Base-by-base conservation (phyloP, 2,888 invertebrate genomes). In the Dicyrtoma fusca region DNA sequence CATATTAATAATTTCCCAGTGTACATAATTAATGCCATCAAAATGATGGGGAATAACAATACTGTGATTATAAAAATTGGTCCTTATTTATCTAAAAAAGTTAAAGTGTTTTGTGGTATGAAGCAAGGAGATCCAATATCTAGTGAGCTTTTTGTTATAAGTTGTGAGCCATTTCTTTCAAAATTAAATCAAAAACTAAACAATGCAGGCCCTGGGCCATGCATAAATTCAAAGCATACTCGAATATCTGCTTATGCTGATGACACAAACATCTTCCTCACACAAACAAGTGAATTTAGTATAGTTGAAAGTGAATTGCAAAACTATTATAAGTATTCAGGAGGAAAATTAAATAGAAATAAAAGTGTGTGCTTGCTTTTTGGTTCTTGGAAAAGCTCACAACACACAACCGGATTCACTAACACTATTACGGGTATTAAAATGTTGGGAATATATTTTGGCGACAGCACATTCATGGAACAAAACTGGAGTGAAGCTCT, bases 381-480 rank as follows among this genome's bases (percentile, higher is more conserved):
- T 6, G 53, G 53, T 2, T 2, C 4, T 3, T 53, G 53, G 53
- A n/a, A n/a, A n/a, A n/a, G 21, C 13, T 11, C n/a, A 53, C 1
- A 53, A 19, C 17, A 53, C n/a, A 53, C n/a, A n/a, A n/a, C n/a
- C n/a, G n/a, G 19, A n/a, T 53, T 53, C 13, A 42, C 44, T 17
- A 63, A 42, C 14, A 42, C 21, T 11, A 44, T 1, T n/a, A 44
- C 6, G 3, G 63, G 45, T 13, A 21, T 17, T 19, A 42, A 45
- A 45, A 21, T 63, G 1, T 19, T 63, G 13, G 63, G 63, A 63
- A 44, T 63, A 5, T 23, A 8, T 42, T 63, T 63, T 45, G 63
- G 63, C 2, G 6, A 3, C 14, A 13, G 19, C 14, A 4, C 4
- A 10, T 44, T 17, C 19, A 63, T 44, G 63, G 17, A 13, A 13